Conservation (phyloP, 92 coral and sea anemone species). For the Palythoa grandis region DNA sequence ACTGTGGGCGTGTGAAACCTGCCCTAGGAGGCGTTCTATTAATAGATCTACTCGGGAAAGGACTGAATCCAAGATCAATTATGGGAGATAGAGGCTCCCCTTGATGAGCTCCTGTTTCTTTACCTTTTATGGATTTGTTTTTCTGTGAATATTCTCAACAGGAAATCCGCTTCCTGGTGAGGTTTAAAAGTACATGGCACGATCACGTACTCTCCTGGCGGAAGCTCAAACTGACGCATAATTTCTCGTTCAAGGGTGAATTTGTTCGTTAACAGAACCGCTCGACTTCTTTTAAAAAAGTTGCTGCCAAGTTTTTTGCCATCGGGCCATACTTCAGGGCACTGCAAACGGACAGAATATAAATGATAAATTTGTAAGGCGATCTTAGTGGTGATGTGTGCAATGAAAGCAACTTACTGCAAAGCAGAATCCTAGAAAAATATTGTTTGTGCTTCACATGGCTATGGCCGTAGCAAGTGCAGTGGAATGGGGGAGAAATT, state of each 20-base stretch:
- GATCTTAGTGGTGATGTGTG: no score
- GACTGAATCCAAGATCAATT: no score
- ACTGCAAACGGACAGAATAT: slow-evolving; percentile 1
- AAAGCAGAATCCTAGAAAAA: no score
- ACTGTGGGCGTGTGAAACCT: no score
- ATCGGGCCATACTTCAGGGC: slow-evolving; percentile 31
- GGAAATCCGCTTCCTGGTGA: slow-evolving; percentile 24
- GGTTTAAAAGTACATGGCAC: slow-evolving; percentile 30
- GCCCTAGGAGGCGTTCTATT: no score
- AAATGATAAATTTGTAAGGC: background rate
- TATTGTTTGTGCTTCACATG: no score
- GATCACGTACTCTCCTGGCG: slow-evolving; percentile 20
- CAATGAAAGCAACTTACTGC: no score
- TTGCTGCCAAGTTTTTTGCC: slow-evolving; percentile 17
- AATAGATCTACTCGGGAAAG: no score
- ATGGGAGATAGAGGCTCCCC: no score
- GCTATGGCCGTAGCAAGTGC: no score
- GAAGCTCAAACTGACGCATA: slow-evolving; percentile 4
- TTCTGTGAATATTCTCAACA: slow-evolving; percentile 30
- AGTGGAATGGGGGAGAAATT: no score
- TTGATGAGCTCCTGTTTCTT: background rate
- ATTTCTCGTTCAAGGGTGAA: slow-evolving; percentile 32
- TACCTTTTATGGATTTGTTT: slow-evolving; percentile 29
- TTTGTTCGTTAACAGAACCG: slow-evolving; percentile 14
- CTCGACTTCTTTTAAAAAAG: slow-evolving; percentile 1